phyloP scores from a whole-genome alignment of 1,140 invertebrate species.

The Diachasmimorpha longicaudata region DNA sequence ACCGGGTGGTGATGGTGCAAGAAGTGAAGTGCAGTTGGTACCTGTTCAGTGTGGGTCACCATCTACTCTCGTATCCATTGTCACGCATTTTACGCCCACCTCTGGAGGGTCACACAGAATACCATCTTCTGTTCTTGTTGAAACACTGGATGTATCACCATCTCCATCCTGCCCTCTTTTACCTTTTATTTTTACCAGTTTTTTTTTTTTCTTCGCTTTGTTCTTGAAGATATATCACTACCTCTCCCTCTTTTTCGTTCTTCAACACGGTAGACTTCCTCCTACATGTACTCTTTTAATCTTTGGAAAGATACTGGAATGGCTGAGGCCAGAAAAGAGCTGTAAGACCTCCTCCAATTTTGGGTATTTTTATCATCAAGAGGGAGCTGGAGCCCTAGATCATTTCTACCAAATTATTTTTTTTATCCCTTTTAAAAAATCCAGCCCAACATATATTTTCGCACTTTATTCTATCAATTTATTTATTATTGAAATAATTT shows the following conservation, averaged over 20 bases:
- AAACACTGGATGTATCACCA: neutral
- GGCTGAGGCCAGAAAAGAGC: neutral
- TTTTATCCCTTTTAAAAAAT: no score
- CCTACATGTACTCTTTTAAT: slow-evolving; percentile 14
- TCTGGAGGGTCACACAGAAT: neutral
- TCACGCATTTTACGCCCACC: slow-evolving; percentile 24
- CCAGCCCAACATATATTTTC: no score
- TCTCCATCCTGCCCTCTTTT: neutral
- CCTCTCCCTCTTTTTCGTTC: slow-evolving; percentile 3
- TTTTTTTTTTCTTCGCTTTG: neutral
- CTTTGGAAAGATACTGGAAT: slow-evolving; percentile 14
- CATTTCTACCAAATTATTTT: no score
- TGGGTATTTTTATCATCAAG: neutral
- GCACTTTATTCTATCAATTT: no score
- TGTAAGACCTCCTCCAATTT: neutral
- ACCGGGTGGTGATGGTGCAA: neutral
- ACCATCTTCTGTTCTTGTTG: neutral
- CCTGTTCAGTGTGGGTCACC: neutral
- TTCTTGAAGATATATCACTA: neutral
- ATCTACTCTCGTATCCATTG: slow-evolving; percentile 14
- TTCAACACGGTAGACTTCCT: slow-evolving; percentile 14
- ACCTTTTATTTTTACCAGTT: neutral
- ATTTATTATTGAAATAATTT: no score
- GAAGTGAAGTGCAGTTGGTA: slow-evolving; percentile 10
- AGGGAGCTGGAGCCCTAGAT: no score